These are phyloP conservation scores for Rhagoletis zephyria DNA, from an alignment of 1,140 invertebrate genomes.

Conservation along the genomic window DNA sequence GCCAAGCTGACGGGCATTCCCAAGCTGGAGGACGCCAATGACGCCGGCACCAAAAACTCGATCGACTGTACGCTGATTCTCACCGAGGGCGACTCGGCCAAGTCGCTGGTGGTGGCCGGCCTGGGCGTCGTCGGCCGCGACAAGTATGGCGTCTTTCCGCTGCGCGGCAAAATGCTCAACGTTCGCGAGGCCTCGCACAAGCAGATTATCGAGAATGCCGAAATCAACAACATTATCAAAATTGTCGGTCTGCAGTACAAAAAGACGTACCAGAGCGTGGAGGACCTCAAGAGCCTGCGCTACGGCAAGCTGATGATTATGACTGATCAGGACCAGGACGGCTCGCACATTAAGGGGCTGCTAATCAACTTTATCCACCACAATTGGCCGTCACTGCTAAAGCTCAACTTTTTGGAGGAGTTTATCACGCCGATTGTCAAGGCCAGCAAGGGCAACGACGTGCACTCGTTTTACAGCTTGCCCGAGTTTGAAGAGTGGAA, in stretches of 20 bases:
- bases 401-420: conserved; percentile 94
- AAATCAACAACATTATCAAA: conserved; percentile 98
- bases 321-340: conserved; percentile 99
- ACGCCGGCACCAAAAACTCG: conserved; percentile 94
- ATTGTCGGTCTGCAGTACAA: conserved; percentile 97
- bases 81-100: conserved; percentile 99
- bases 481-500: conserved; percentile 99
- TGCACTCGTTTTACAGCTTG: conserved; percentile 94
- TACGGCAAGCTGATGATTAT: conserved; percentile 99
- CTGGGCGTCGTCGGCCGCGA: conserved; percentile 96
- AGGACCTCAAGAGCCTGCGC: conserved; percentile 92
- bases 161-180: conserved; percentile 98
- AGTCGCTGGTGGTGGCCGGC: conserved; percentile 96
- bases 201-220: conserved; percentile 97
- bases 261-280: conserved; percentile 91
- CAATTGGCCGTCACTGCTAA: conserved; percentile 96
- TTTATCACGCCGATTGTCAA: conserved; percentile 99
- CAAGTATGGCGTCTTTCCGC: conserved; percentile 96
- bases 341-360: conserved; percentile 98
- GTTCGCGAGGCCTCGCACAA: conserved; percentile 98
- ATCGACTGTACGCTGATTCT: conserved; percentile 96
- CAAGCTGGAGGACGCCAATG: conserved; percentile 98
- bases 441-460: conserved; percentile 89
- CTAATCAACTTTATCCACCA: conserved; percentile 99
- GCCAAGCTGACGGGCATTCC: conserved; percentile 95